These are phyloP conservation scores for Meloe dianella DNA, from an alignment of 2,888 invertebrate genomes.

Conservation along the genomic window DNA sequence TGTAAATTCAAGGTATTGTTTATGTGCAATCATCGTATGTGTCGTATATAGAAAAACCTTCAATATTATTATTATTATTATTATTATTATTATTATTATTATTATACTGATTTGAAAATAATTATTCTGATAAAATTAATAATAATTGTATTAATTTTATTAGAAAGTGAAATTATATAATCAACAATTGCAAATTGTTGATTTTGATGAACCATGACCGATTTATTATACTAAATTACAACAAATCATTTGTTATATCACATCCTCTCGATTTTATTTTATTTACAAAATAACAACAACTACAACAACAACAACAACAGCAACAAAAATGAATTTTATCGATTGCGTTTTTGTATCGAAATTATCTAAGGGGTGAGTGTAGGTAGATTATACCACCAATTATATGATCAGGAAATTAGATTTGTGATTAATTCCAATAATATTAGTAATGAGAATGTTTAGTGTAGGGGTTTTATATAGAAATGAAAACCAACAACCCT, in stretches of 20 bases:
- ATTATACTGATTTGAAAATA: too few relatives aligned
- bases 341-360: too few relatives aligned
- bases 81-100: too few relatives aligned
- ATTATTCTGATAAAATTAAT: background rate
- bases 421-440: constrained; percentile 13
- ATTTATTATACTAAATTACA: background rate
- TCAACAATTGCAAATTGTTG: background rate
- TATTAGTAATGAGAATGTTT: constrained; percentile 15
- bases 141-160: background rate
- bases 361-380: background rate
- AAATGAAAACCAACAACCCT: too few relatives aligned
- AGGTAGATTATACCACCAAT: too few relatives aligned
- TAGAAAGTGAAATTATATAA: constrained; percentile 4
- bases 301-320: too few relatives aligned
- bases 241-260: background rate
- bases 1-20: background rate
- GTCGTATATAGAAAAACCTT: background rate
- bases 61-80: too few relatives aligned
- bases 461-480: background rate
- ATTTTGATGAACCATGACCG: constrained; percentile 2
- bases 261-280: background rate
- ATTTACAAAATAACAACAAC: too few relatives aligned
- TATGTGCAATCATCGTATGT: background rate
- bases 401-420: too few relatives aligned
- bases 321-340: too few relatives aligned